Evolutionary conservation across 2,113 vertebrate species (phyloP), one percentile per base, ranked within the genome.

Genomic region (Ammodytes dubius): DNA sequence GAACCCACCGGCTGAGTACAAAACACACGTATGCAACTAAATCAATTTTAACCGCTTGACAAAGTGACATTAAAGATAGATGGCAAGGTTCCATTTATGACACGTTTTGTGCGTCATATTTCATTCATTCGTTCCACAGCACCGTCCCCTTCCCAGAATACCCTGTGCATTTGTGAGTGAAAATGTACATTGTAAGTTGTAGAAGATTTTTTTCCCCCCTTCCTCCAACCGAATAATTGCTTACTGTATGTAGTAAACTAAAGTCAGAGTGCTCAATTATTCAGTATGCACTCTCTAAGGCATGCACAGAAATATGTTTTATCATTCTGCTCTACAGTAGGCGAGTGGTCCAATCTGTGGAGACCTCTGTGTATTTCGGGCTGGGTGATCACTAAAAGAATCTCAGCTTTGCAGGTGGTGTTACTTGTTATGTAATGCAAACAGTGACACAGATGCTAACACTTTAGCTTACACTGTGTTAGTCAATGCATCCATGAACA

Each of bases 231-330:
- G n/a, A 58, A 37, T 19, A 81, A 54, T 14, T 35, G 17, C 68
- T 74, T 50, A 37, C 54, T 61, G 40, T 53, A 37, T 46, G 67
- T 85, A 37, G 71, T 82, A 84, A 87, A 91, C 78, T 46, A 2
- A 3, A 68, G 71, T 63, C 19, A 5, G 39, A 63, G 77, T 17
- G 53, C 84, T 93, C 10, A 89, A 93, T 90, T 85, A 93, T 92
- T 89, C 40, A 92, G n/a, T 0, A 12, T 9, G 73, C 54, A 7
- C 85, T 86, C 3, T n/a, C 54, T 39, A 35, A 87, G 47, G n/a
- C 27, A 15, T 57, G 83, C 74, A 73, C 56, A n/a, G 74, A 27
- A 27, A 27, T 71, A 52, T 7, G 59, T 45, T 35, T 61, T 53
- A 35, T 27, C n/a, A 8, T 46, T 75, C 45, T 56, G 1, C 49